Base-by-base conservation (phyloP, 1,140 invertebrate genomes). In the Danaus plexippus region DNA sequence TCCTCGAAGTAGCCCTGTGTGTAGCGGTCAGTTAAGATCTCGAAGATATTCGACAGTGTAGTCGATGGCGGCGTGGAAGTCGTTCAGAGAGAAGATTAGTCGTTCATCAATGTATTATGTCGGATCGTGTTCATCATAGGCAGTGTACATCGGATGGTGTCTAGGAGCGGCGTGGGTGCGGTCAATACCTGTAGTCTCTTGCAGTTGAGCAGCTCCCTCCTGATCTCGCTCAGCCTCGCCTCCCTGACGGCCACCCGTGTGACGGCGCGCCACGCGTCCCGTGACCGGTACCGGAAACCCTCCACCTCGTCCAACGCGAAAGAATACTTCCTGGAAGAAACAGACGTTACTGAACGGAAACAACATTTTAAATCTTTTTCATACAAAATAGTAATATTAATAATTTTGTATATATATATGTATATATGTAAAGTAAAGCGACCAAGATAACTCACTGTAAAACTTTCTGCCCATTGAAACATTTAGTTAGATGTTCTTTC, bases 281-380 rank as follows among this genome's bases (percentile, higher is more conserved):
- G 90, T 0, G 97, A 94, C 75, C 98, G 89, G 88, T 99, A 98
- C 58, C 94, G 90, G 77, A 99, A 99, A 0, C 96, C 94, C 81
- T 99, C 97, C 41, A 99, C 92, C 88, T 99, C 96, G 61, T 97
- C 94, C 81, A 99, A 90, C 76, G 94, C 95, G 77, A 99, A 98
- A 68, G 97, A 91, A 79, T 98, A 99, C 47, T 94, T 94, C 80
- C 94, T 95, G 89, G 0, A 41, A 12, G 15, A n/a, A 15, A 22
- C 2, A 18, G 9, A 43, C n/a, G 40, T 43, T 11, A 45, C 7
- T 12, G 42, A 50, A n/a, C 1, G 18, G 32, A 48, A 32, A 32
- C 22, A 32, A 32, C 5, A 32, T 32, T 32, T 32, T 5, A 3
- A 32, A 32, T 32, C 22, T 4, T 32, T 32, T 32, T n/a, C n/a